Evolutionary conservation across 2,888 invertebrate species (phyloP).

Genomic region (Piscicola geometra): DNA sequence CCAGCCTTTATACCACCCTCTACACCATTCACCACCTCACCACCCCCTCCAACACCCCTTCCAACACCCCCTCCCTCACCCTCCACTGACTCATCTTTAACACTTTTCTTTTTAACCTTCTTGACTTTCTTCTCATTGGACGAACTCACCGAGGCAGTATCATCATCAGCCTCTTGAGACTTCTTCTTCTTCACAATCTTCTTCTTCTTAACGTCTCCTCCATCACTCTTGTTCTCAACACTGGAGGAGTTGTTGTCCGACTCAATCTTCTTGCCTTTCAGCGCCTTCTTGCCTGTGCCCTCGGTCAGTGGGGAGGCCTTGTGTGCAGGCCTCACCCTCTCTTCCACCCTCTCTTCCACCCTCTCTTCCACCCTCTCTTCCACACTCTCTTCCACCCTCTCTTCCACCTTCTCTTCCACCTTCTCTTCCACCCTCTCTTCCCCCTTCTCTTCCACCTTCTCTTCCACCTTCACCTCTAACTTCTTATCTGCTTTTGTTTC

Average conservation of each 20-base stretch:
- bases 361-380: not conserved
- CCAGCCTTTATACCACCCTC: not conserved
- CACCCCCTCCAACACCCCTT: not conserved
- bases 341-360: no score
- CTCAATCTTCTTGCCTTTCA: not conserved
- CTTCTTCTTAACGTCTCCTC: not conserved
- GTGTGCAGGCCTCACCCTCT: not conserved
- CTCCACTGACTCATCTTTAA: not conserved
- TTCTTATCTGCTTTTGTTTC: not conserved
- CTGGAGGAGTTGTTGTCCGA: not conserved
- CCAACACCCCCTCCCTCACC: not conserved
- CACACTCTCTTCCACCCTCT: not conserved
- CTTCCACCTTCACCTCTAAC: not conserved
- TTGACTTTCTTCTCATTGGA: not conserved
- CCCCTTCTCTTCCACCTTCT: not conserved
- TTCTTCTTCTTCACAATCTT: not conserved
- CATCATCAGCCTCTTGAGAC: not conserved
- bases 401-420: not conserved
- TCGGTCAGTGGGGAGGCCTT: not conserved
- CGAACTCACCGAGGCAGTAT: conserved; percentile 3
- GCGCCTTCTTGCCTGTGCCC: not conserved
- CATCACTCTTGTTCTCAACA: not conserved
- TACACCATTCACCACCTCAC: not conserved
- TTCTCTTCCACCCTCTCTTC: not conserved
- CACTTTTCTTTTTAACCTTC: not conserved